Conservation (phyloP, 2,797 vertebrate species). For the Acrossocheilus fasciatus region DNA sequence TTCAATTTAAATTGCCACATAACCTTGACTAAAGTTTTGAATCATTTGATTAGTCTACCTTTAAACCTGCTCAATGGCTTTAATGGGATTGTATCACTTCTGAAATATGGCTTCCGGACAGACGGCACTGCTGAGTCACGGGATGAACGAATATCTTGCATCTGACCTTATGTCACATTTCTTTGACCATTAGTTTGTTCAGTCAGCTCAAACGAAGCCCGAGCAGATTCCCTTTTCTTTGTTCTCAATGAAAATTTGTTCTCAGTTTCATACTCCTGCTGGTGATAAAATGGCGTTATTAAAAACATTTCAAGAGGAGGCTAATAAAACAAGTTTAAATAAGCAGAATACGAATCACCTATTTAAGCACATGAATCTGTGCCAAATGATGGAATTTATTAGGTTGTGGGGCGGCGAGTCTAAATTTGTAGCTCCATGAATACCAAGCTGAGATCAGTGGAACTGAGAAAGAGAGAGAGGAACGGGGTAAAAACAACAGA, state of each 20-base stretch:
- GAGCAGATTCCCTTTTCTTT: neutral
- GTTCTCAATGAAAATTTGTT: slow-evolving; percentile 22
- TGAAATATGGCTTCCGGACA: slow-evolving; percentile 58
- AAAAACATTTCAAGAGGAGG: slow-evolving; percentile 28
- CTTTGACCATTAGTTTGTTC: slow-evolving; percentile 29
- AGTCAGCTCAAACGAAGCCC: neutral
- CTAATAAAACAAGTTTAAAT: slow-evolving; percentile 47
- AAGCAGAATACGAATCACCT: slow-evolving; percentile 38
- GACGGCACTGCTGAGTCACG: slow-evolving; percentile 30
- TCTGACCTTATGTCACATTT: slow-evolving; percentile 40
- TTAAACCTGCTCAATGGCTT: slow-evolving; percentile 73
- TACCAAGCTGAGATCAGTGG: slow-evolving; percentile 36
- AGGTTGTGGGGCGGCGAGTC: slow-evolving; percentile 38
- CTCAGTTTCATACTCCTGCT: neutral
- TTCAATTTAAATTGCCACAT: slow-evolving; percentile 74
- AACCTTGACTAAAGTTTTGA: slow-evolving; percentile 78
- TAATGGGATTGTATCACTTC: slow-evolving; percentile 67
- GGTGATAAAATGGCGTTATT: slow-evolving; percentile 15
- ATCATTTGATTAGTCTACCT: slow-evolving; percentile 76
- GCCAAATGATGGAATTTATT: slow-evolving; percentile 36
- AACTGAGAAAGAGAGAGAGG: slow-evolving; percentile 37
- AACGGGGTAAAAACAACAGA: slow-evolving; percentile 61
- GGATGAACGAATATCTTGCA: slow-evolving; percentile 32
- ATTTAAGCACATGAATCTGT: slow-evolving; percentile 27
- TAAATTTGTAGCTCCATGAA: slow-evolving; percentile 32